phyloP scores from a whole-genome alignment of 2,888 invertebrate genomes.

The Himalopsyche anomala region DNA sequence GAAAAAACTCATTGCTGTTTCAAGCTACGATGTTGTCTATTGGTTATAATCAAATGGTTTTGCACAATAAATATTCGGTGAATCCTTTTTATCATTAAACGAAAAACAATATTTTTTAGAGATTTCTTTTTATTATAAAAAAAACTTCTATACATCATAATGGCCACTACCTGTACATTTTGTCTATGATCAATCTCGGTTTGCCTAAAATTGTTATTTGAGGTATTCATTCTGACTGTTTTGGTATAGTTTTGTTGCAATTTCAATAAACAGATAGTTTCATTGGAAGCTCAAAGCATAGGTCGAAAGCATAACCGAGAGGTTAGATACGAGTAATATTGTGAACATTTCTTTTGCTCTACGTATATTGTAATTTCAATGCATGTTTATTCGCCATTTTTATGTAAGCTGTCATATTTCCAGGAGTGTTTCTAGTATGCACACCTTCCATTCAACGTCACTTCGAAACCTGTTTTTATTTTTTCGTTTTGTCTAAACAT shows the following conservation, averaged over 20 bases:
- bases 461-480: not conserved
- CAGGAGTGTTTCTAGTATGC: not conserved
- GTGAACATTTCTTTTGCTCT: not conserved
- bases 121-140: too few relatives aligned
- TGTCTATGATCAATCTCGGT: not conserved
- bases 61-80: too few relatives aligned
- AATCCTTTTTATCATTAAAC: too few relatives aligned
- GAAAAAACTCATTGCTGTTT: too few relatives aligned
- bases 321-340: not conserved
- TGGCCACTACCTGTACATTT: not conserved
- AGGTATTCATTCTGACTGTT: slow-evolving; percentile 40
- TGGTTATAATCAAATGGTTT: too few relatives aligned
- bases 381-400: slow-evolving; percentile 60
- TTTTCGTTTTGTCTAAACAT: not conserved
- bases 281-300: not conserved
- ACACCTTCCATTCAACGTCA: slow-evolving; percentile 4
- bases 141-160: too few relatives aligned
- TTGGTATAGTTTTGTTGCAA: slow-evolving; percentile 58
- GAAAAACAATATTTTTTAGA: too few relatives aligned
- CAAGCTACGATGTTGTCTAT: too few relatives aligned
- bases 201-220: slow-evolving; percentile 36
- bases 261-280: slow-evolving; percentile 18
- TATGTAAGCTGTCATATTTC: slow-evolving; percentile 56
- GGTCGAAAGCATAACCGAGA: slow-evolving; percentile 1
- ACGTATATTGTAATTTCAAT: slow-evolving; percentile 32